These are phyloP conservation scores for Microchrysa polita DNA, from an alignment of 2,888 invertebrate genomes.

Conservation along the genomic window DNA sequence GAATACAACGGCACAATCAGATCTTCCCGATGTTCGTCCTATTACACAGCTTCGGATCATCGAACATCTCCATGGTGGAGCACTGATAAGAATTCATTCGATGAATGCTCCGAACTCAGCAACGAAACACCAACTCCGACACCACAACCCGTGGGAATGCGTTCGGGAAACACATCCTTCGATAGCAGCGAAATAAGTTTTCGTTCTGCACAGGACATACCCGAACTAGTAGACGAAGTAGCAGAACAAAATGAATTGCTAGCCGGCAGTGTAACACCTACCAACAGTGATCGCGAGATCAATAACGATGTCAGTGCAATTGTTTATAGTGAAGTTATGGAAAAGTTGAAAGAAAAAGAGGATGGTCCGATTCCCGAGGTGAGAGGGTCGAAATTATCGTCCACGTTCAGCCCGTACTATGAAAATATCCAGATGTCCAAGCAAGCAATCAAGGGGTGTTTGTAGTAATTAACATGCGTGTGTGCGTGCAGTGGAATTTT, in stretches of 20 bases:
- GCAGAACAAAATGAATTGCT: background rate
- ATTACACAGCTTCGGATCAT: constrained; percentile 74
- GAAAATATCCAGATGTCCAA: constrained; percentile 66
- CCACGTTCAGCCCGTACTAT: constrained; percentile 66
- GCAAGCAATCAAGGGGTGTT: constrained; percentile 69
- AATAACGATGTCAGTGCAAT: background rate
- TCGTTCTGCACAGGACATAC: constrained; percentile 57
- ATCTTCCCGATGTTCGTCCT: constrained; percentile 75
- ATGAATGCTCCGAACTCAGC: constrained; percentile 57
- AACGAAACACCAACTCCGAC: constrained; percentile 51
- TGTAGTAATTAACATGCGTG: constrained; percentile 57
- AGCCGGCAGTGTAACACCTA: background rate
- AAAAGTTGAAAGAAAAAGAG: background rate
- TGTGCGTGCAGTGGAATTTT: constrained; percentile 3
- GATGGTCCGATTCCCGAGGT: constrained; percentile 56
- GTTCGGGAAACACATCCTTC: constrained; percentile 61
- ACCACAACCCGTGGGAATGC: constrained; percentile 52
- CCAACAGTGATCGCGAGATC: background rate
- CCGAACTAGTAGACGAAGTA: background rate
- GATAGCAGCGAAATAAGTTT: constrained; percentile 62
- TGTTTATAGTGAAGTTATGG: background rate
- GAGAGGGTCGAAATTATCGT: constrained; percentile 55
- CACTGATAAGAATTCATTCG: constrained; percentile 65
- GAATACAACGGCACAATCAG: constrained; percentile 73
- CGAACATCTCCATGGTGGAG: constrained; percentile 71